phyloP scores from a whole-genome alignment of 2,797 vertebrate genomes.

The Avahi laniger region DNA sequence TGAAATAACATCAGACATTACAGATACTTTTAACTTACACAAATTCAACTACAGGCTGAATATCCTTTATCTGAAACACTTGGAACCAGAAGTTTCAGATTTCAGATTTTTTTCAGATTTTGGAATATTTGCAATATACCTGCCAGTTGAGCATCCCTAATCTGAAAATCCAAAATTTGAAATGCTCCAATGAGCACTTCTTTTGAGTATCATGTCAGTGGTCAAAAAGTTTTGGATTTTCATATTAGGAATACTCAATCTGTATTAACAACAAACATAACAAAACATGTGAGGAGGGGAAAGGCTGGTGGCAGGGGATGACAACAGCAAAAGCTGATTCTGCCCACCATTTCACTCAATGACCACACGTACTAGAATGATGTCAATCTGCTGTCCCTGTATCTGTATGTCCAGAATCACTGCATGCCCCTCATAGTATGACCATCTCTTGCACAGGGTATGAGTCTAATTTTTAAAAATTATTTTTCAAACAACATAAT shows the following conservation, averaged over 20 bases:
- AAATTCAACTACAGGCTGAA: background rate
- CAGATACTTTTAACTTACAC: background rate
- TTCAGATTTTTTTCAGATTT: background rate
- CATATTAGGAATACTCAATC: background rate
- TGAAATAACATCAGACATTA: background rate
- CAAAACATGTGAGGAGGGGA: background rate
- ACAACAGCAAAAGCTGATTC: constrained; percentile 12
- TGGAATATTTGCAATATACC: background rate
- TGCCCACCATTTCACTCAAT: background rate
- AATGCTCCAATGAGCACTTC: background rate
- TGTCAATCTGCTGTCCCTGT: background rate
- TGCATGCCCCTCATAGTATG: background rate
- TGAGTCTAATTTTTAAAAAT: background rate
- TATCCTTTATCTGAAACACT: background rate
- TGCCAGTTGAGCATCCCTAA: background rate
- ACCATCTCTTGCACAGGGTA: background rate
- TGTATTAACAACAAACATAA: background rate
- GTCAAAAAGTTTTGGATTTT: background rate
- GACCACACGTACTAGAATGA: background rate
- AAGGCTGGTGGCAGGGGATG: background rate
- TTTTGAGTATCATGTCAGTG: background rate
- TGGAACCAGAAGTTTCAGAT: background rate
- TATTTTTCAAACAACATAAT: constrained; percentile 43
- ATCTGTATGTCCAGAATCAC: background rate
- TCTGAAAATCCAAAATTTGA: background rate